Evolutionary conservation across 35 echinoderm and acorn worm species (phyloP).

Genomic region (Diadema setosum): DNA sequence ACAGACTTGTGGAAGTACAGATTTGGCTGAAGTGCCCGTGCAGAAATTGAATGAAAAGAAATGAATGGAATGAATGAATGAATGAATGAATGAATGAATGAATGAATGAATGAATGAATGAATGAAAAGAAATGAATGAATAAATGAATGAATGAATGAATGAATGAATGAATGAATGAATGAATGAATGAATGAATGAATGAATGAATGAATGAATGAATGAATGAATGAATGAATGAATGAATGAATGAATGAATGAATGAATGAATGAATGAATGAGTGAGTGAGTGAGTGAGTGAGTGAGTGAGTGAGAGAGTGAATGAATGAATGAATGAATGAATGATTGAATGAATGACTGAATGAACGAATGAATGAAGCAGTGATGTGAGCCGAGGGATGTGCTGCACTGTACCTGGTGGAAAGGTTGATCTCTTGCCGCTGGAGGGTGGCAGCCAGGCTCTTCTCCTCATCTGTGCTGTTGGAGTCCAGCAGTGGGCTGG

Average conservation of each 20-base stretch:
- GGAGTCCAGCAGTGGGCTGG: background rate
- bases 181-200: too few species aligned
- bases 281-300: too few species aligned
- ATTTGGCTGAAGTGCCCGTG: too few species aligned
- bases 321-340: background rate
- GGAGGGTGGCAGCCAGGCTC: background rate
- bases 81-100: too few species aligned
- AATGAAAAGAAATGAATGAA: too few species aligned
- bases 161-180: background rate
- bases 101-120: background rate
- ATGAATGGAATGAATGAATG: too few species aligned
- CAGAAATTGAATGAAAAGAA: too few species aligned
- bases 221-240: background rate
- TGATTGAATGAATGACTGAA: slow-evolving; percentile 1
- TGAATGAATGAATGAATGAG: background rate
- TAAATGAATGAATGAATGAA: background rate
- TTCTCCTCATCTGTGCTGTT: slow-evolving; percentile 98
- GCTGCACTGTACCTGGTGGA: background rate
- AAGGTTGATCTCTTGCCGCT: slow-evolving; percentile 12
- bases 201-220: background rate
- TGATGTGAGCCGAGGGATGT: background rate
- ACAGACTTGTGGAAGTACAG: too few species aligned
- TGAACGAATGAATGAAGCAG: background rate
- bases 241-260: background rate
- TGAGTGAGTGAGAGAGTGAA: too few species aligned